phyloP scores from a whole-genome alignment of 2,888 invertebrate genomes.

The Eupithecia tripunctaria region DNA sequence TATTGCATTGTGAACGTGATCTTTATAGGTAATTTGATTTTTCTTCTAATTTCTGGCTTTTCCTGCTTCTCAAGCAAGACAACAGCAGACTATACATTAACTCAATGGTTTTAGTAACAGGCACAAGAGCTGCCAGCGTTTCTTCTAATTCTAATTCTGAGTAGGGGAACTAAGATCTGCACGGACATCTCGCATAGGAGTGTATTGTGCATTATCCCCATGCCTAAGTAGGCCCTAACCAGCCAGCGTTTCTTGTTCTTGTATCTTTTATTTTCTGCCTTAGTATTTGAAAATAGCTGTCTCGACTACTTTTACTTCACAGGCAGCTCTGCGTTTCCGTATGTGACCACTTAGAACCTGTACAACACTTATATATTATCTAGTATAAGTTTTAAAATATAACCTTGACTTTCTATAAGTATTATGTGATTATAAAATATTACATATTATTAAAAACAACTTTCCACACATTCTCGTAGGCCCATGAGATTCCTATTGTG shows the following conservation, averaged over 20 bases:
- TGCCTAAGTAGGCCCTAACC: too few relatives aligned
- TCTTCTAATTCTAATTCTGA: too few relatives aligned
- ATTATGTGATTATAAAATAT: not conserved
- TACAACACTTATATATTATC: constrained; percentile 4
- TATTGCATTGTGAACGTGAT: not conserved
- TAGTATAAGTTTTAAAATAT: too few relatives aligned
- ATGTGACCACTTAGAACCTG: constrained; percentile 9
- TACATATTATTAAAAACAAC: constrained; percentile 21
- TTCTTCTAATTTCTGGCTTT: not conserved
- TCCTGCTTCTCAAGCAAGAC: not conserved
- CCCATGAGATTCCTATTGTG: constrained; percentile 38
- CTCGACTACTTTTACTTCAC: constrained; percentile 33
- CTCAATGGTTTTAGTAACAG: not conserved
- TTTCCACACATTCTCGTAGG: constrained; percentile 36
- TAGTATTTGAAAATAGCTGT: constrained; percentile 8
- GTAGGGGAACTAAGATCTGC: too few relatives aligned
- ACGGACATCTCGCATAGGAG: too few relatives aligned
- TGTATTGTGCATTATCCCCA: too few relatives aligned
- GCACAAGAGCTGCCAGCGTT: not conserved
- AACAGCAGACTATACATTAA: not conserved
- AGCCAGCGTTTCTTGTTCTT: not conserved
- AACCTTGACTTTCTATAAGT: not conserved
- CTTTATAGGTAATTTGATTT: not conserved
- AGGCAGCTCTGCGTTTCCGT: constrained; percentile 33
- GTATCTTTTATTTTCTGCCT: not conserved